phyloP scores from a whole-genome alignment of 2,113 vertebrate species.

The Desmodus rotundus region DNA sequence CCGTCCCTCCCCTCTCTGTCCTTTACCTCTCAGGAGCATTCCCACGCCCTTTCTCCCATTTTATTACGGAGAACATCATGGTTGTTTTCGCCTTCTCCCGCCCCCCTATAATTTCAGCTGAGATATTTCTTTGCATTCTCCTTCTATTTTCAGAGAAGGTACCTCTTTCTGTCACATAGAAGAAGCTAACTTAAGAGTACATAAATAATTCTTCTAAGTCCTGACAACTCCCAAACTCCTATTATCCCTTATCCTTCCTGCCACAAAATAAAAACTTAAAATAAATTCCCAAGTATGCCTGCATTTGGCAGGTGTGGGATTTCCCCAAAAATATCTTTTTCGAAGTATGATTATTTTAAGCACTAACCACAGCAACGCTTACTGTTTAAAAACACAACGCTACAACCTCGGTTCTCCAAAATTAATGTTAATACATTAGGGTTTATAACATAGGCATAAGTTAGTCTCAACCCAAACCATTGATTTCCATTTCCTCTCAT shows the following conservation, averaged over 20 bases:
- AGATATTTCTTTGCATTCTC: neutral
- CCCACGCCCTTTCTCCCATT: neutral
- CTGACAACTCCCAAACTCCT: neutral
- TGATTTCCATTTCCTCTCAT: neutral
- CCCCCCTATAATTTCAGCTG: neutral
- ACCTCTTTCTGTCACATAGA: neutral
- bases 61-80: neutral
- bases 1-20: neutral
- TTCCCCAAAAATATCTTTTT: neutral
- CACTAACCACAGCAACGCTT: neutral
- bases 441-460: neutral
- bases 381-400: neutral
- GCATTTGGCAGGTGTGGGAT: neutral
- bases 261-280: constrained; percentile 22
- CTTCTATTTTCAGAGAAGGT: neutral
- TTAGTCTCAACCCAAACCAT: neutral
- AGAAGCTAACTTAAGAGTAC: neutral
- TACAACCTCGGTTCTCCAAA: neutral
- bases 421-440: neutral
- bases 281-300: neutral
- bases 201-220: constrained; percentile 6
- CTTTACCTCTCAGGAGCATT: neutral
- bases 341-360: neutral
- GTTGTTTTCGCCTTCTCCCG: neutral
- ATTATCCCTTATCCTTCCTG: neutral